Evolutionary conservation across 2,113 vertebrate species (phyloP).

Genomic region (Podilymbus podiceps): DNA sequence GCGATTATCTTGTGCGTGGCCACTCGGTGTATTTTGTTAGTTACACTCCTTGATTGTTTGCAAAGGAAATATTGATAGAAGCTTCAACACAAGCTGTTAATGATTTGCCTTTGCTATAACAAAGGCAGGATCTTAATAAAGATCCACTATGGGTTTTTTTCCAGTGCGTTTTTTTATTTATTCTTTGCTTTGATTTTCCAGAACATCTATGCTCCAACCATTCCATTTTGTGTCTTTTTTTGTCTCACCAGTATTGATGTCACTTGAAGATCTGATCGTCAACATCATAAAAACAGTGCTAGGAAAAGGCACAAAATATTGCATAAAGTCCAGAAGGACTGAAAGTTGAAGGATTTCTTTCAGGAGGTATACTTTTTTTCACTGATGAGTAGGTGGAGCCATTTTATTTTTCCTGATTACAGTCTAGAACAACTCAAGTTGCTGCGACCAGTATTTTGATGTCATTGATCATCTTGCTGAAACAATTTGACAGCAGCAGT

Average conservation of each 20-base stretch:
- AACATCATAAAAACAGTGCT: neutral
- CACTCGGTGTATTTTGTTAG: neutral
- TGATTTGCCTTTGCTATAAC: neutral
- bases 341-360: neutral
- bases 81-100: neutral
- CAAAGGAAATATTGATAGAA: neutral
- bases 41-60: neutral
- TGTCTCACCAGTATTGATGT: neutral
- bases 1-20: neutral
- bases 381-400: neutral
- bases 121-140: neutral
- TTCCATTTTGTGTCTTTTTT: neutral
- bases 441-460: neutral
- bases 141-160: neutral
- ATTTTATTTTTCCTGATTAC: neutral
- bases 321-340: neutral
- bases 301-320: constrained; percentile 11
- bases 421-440: neutral
- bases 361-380: neutral
- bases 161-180: neutral
- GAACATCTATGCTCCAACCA: neutral
- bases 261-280: neutral
- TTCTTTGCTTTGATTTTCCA: constrained; percentile 21
- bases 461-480: neutral
- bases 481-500: neutral